These are phyloP conservation scores for Anoncus sp. DNA, from an alignment of 2,888 invertebrate genomes.

Conservation along the genomic window DNA sequence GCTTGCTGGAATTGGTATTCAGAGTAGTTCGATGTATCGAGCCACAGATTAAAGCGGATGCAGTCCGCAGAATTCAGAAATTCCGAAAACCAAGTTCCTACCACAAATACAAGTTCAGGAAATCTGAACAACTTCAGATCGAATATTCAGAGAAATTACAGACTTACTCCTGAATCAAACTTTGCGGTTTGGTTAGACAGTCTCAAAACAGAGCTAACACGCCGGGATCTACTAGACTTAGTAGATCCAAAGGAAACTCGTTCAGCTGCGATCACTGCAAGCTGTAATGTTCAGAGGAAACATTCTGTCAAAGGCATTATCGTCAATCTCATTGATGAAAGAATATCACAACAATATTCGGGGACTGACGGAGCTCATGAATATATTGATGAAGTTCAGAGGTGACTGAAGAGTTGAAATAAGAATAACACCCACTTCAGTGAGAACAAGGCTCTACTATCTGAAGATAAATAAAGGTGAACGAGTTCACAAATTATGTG, in stretches of 20 bases:
- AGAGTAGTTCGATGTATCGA: too few species aligned
- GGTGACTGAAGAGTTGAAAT: conserved; percentile 57
- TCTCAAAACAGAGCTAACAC: conserved; percentile 60
- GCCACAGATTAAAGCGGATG: not conserved
- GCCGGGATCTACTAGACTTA: conserved; percentile 54
- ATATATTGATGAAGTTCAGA: conserved; percentile 46
- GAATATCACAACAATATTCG: conserved; percentile 61
- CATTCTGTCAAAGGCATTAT: conserved; percentile 63
- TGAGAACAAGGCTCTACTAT: conserved; percentile 53
- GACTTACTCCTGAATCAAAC: conserved; percentile 55
- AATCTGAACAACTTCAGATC: not conserved
- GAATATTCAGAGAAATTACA: conserved; percentile 48
- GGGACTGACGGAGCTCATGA: conserved; percentile 57
- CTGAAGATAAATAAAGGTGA: conserved; percentile 38
- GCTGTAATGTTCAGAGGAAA: conserved; percentile 42
- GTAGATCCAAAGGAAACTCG: conserved; percentile 45
- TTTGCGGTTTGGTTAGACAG: conserved; percentile 61
- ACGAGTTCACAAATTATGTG: conserved; percentile 37
- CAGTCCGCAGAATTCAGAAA: too few species aligned
- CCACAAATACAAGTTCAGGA: too few species aligned
- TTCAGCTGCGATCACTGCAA: conserved; percentile 41
- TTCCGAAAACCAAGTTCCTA: too few species aligned
- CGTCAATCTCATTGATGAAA: conserved; percentile 58
- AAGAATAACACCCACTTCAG: conserved; percentile 54
- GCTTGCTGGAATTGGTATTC: too few species aligned